phyloP scores from a whole-genome alignment of 2,113 vertebrate species.

The Microtus montanus region DNA sequence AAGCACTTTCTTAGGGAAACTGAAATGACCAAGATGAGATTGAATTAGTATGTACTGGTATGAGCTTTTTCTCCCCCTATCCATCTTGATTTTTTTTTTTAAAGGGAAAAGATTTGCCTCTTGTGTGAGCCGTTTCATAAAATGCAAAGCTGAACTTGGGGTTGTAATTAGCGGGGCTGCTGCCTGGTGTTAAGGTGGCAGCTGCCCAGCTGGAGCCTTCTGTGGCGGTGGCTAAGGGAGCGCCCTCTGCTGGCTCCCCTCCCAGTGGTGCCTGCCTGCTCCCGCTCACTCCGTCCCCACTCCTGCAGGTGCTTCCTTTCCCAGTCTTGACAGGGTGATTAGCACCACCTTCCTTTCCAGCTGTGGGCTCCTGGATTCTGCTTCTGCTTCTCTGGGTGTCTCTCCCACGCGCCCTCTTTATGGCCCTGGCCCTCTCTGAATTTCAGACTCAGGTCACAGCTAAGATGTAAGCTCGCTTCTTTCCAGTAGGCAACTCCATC shows the following conservation, averaged over 20 bases:
- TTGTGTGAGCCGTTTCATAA: constrained; percentile 83
- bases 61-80: constrained; percentile 71
- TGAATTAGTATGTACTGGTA: constrained; percentile 81
- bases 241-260: constrained; percentile 38
- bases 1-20: constrained; percentile 78
- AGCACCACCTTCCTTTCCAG: not conserved
- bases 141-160: constrained; percentile 85
- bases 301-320: not conserved
- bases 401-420: not conserved
- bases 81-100: constrained; percentile 76
- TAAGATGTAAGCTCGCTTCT: not conserved
- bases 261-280: not conserved
- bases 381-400: not conserved
- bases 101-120: constrained; percentile 80
- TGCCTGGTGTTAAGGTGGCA: constrained; percentile 73
- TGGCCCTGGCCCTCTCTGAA: not conserved
- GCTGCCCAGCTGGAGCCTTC: constrained; percentile 59
- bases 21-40: constrained; percentile 82
- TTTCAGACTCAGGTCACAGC: not conserved
- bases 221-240: constrained; percentile 37
- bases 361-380: not conserved
- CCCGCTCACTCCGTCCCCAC: not conserved
- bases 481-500: not conserved
- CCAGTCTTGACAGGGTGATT: not conserved
- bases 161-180: constrained; percentile 83